Evolutionary conservation across 23 tunicate species (phyloP), one percentile per base, ranked within the genome.

Genomic region (Halocynthia roretzi): DNA sequence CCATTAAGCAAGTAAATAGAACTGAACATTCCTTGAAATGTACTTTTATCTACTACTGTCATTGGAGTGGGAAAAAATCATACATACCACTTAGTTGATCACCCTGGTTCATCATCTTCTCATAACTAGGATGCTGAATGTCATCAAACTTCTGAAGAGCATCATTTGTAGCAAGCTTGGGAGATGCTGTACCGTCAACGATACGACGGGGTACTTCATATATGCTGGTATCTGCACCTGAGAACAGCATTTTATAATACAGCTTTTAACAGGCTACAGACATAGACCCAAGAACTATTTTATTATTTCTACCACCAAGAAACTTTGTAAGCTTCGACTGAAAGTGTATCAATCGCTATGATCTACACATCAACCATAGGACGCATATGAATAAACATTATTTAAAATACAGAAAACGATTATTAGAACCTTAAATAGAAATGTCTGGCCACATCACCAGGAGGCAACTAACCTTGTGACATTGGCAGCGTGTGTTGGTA

Each of bases 61-160:
- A 31, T 31, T 31, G 4, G 4, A 31, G 44, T 0, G 2, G 44
- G 4, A 31, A 31, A 31, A 31, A 31, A 31, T 31, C 44, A 31
- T 31, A 31, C 44, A 31, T 31, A 31, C 44, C 70, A 10, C 10
- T 65, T 0, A 48, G 10, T 58, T 58, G 63, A 14, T 64, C 72
- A 18, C 48, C 50, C 51, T 86, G 85, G 65, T 74, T 72, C 61
- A 62, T 50, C 91, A 86, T 86, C 10, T 50, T 61, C 70, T 86
- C 91, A 56, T 86, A 86, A 51, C 79, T 75, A 7, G 67, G 72
- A 6, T 60, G 77, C 18, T 23, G 64, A 19, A 57, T 68, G 50
- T 86, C 91, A 48, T 81, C 77, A 18, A 86, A 76, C 10, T 65
- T 65, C 10, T 65, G 70, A 9, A 65, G 31, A 48, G 70, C 70